Evolutionary conservation across 2,113 vertebrate species (phyloP), one percentile per base, ranked within the genome.

Genomic region (Peromyscus polionotus): DNA sequence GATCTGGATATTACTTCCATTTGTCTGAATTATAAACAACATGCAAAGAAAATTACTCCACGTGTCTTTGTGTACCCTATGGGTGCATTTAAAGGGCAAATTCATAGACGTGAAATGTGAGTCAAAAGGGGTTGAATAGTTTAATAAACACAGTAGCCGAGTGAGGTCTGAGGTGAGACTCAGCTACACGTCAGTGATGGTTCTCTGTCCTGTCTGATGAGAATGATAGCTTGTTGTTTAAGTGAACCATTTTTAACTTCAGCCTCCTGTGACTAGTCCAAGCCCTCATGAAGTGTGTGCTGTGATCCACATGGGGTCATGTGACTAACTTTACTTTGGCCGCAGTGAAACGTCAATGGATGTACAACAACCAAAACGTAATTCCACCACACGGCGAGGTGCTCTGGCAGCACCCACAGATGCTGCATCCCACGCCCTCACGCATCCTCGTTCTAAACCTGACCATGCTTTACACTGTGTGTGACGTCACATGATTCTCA

Each of bases 51-150:
- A 81, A 86, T 89, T 22, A 13, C 85, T 76, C 67, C 45, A 14
- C 14, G 3, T 54, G 45, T 70, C 26, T 92, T 94, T 80, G 22
- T 36, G 17, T 70, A 61, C 57, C 48, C 36, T 39, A 26, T 70
- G 31, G 33, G 77, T 70, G 51, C 48, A 51, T 96, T 93, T 92
- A 65, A 90, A 91, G 67, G 67, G 67, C 77, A 76, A 16, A 73
- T 59, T 65, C n/a, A 33, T 11, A 75, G 67, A 88, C n/a, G n/a
- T 90, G 68, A 91, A 91, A 87, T 80, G 19, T 79, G 20, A 26
- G 67, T 73, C 76, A 42, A 59, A 94, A 26, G 7, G 42, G 67
- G 16, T 4, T 59, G 76, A 92, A 48, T 85, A n/a, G 3, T 57
- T 94, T 67, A 70, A 88, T 80, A 33, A 7, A 36, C 16, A 33